Evolutionary conservation across 2,113 vertebrate species (phyloP).

Genomic region (Chaenogobius annularis): DNA sequence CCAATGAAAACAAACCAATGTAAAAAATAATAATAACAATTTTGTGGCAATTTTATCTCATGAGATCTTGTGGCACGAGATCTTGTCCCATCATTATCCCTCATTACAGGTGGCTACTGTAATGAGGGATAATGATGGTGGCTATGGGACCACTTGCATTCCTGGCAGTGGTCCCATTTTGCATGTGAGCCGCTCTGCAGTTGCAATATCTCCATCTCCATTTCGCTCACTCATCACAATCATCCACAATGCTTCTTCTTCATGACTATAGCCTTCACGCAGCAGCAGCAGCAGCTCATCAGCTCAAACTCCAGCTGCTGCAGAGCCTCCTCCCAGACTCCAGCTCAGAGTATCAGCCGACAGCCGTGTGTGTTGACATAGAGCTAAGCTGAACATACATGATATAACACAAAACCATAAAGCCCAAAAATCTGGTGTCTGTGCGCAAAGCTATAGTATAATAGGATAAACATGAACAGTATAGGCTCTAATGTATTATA

Average conservation of each 20-base stretch:
- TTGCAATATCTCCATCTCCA: background rate
- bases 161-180: background rate
- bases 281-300: background rate
- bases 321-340: constrained; percentile 12
- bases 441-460: constrained; percentile 49
- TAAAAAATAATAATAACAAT: no score
- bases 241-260: background rate
- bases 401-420: constrained; percentile 41
- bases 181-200: constrained; percentile 4
- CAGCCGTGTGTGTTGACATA: constrained; percentile 45
- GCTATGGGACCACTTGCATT: no score
- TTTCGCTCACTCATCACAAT: constrained; percentile 3
- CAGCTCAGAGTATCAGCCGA: constrained; percentile 45
- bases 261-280: constrained; percentile 7
- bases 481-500: constrained; percentile 46
- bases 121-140: no score
- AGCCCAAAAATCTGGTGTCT: constrained; percentile 53
- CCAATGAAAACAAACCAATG: no score
- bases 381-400: constrained; percentile 50
- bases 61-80: no score
- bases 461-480: constrained; percentile 37
- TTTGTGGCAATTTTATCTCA: no score
- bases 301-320: constrained; percentile 9
- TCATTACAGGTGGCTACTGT: no score
- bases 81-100: no score